These are phyloP conservation scores for Fragum sueziense DNA, from an alignment of 2,888 invertebrate species.

Conservation along the genomic window DNA sequence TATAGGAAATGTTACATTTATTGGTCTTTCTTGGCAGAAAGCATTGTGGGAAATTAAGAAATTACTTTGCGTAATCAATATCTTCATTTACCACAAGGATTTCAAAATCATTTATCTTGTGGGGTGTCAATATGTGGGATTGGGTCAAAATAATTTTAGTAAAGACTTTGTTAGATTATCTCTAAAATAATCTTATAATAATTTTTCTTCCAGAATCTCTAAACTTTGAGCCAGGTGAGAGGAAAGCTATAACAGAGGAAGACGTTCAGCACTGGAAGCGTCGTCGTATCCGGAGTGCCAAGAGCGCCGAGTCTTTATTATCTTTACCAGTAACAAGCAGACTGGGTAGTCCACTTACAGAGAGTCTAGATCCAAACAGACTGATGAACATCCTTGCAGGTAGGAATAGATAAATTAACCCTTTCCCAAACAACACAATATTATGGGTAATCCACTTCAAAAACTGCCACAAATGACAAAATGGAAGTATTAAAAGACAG, in stretches of 20 bases:
- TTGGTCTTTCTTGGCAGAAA: neutral
- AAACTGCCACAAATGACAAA: too few species aligned
- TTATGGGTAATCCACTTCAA: too few species aligned
- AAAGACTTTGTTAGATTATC: neutral
- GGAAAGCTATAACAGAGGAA: constrained; percentile 77
- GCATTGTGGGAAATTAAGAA: neutral
- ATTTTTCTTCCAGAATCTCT: constrained; percentile 49
- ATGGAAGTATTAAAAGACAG: too few species aligned
- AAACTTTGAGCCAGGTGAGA: constrained; percentile 59
- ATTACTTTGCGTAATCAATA: neutral
- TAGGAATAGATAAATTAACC: constrained; percentile 7
- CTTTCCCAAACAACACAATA: too few species aligned
- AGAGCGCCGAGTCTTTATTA: constrained; percentile 77
- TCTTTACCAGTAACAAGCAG: constrained; percentile 65
- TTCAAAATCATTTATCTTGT: too few species aligned
- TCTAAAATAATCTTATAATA: neutral
- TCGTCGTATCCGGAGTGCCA: constrained; percentile 74
- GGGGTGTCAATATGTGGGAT: too few species aligned
- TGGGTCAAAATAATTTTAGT: too few species aligned
- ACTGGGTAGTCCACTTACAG: constrained; percentile 58
- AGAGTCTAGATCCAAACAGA: constrained; percentile 58
- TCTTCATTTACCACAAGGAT: neutral
- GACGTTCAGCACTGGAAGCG: constrained; percentile 79
- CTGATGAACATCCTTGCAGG: constrained; percentile 62
- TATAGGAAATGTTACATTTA: too few species aligned